Evolutionary conservation across 2,797 vertebrate genomes (phyloP).

Genomic region (Pantherophis alleghaniensis): DNA sequence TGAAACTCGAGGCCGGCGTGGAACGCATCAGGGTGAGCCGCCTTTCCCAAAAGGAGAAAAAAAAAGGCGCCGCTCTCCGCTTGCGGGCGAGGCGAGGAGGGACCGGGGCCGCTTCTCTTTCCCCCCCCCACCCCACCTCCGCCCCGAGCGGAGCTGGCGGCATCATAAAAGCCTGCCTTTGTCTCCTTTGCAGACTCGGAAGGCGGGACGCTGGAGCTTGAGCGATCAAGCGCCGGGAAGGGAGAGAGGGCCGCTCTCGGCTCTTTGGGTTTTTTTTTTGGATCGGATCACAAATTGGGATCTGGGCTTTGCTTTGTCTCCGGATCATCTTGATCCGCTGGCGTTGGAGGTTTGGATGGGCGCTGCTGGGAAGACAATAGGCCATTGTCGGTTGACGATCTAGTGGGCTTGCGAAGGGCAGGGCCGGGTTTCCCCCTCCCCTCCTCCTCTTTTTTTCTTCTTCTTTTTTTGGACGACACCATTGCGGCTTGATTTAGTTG

Average conservation of each 20-base stretch:
- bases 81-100: neutral
- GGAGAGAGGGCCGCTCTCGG: neutral
- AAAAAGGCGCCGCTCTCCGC: too few species aligned
- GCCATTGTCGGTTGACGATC: neutral
- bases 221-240: neutral
- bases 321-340: neutral
- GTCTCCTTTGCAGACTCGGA: neutral
- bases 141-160: neutral
- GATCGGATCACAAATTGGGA: neutral
- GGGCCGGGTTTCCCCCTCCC: too few species aligned
- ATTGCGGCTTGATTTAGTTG: neutral
- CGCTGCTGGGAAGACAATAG: neutral
- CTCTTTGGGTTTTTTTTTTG: too few species aligned
- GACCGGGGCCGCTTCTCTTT: neutral
- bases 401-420: neutral
- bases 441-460: too few species aligned
- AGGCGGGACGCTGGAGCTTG: neutral
- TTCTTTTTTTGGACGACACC: neutral
- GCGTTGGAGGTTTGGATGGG: neutral
- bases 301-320: neutral
- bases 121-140: too few species aligned
- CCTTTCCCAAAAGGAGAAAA: neutral
- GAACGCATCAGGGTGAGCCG: conserved; percentile 85
- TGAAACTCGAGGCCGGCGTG: conserved; percentile 84
- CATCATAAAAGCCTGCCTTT: neutral